Conservation (phyloP, 2,797 vertebrate genomes). For the Gallinago solitaria region DNA sequence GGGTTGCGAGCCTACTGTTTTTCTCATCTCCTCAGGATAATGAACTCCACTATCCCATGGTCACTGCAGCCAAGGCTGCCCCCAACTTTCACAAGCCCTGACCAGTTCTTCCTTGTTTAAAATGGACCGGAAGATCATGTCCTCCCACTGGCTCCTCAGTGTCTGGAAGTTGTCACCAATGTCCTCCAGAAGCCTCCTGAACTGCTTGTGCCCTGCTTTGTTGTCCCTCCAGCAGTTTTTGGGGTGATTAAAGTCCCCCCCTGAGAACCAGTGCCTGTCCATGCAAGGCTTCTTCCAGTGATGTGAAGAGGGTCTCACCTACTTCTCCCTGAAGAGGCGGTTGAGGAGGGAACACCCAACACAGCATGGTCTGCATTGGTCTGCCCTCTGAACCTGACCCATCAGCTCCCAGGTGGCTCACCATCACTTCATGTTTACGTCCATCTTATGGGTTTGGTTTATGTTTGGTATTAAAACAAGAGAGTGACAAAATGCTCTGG, state of each 20-base stretch:
- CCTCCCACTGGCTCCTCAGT: background rate
- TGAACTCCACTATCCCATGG: background rate
- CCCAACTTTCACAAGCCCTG: background rate
- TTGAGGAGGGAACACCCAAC: background rate
- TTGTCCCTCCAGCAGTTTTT: background rate
- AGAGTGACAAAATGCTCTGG: background rate
- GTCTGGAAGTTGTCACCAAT: background rate
- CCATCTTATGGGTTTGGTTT: background rate
- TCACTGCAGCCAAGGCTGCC: background rate
- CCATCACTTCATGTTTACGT: background rate
- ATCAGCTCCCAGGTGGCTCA: background rate
- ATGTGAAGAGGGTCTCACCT: background rate
- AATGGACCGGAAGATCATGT: accelerated
- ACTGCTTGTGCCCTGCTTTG: background rate
- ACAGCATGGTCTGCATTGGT: accelerated
- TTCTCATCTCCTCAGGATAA: background rate
- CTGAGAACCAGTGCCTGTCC: background rate
- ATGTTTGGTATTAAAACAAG: background rate
- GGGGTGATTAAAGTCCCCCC: background rate
- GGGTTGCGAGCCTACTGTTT: background rate
- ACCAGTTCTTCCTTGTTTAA: background rate
- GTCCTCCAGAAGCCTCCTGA: background rate
- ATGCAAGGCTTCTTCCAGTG: background rate
- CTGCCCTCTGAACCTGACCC: background rate
- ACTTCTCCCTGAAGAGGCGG: background rate